Base-by-base conservation (phyloP, 2,888 invertebrate species). In the Rhamphomyia laevipes region DNA sequence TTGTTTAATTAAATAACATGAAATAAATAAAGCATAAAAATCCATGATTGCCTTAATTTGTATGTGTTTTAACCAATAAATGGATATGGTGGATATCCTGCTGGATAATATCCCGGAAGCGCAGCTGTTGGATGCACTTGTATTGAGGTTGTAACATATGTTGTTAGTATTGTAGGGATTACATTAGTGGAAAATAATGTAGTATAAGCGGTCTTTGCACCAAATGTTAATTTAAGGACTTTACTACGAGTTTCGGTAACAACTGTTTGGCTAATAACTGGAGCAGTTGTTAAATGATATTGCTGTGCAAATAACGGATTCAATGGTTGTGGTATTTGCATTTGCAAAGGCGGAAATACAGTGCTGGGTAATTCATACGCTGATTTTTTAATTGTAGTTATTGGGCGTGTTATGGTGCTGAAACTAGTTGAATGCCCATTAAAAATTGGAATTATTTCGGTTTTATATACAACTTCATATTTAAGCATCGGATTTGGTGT, bases 161-260 rank as follows among this genome's bases (percentile, higher is more conserved):
- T 83, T n/a, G 91, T 90, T 52, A 90, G 67, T 46, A 83, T 75
- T 1, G 89, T 89, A 9, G 90, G 89, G 40, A 90, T 81, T 42
- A 91, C 81, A 60, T 78, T 82, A 37, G 90, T 89, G 3, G 86
- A 85, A 66, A 81, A 89, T 51, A 92, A 74, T 2, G 90, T 91
- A 9, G 91, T 91, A 64, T 85, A 86, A 1, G 89, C 82, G 1
- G 90, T 90, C 67, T 87, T 88, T 31, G 91, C 90, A n/a, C 91
- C 90, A 64, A 91, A 91, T 12, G 89, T 90, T 56, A 91, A 72
- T 68, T 90, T 89, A 53, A 91, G 71, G 46, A 90, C 74, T 70
- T 87, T 84, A 58, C 89, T 88, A 54, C 85, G 80, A 1, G 88
- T 88, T 55, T 84, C 77, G 2, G 84, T 85, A 13, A 88, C 78